Percentiles rank a stretch among this genome's conserved stretches.
phyloP scores from a whole-genome alignment of 1,140 invertebrate genomes.

The Cyclina sinensis region DNA sequence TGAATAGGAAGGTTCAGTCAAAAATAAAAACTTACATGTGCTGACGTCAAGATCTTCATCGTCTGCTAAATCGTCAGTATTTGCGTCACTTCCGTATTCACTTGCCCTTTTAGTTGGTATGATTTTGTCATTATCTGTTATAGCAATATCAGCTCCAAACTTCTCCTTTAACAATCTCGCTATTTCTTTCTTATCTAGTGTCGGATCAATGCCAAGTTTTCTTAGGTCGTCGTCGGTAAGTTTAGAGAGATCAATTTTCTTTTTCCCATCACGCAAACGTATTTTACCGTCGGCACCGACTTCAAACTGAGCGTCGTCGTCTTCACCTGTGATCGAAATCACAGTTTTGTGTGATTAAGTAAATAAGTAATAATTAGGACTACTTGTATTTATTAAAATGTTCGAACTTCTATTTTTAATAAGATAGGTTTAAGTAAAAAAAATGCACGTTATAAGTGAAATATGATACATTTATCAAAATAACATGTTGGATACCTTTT shows the following conservation, averaged over 20 bases:
- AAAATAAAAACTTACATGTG: slow-evolving; percentile 80
- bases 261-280: slow-evolving; percentile 83
- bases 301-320: slow-evolving; percentile 85
- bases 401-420: too few relatives aligned
- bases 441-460: too few relatives aligned
- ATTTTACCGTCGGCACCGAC: slow-evolving; percentile 82
- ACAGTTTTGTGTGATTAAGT: too few relatives aligned
- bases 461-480: too few relatives aligned
- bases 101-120: slow-evolving; percentile 81
- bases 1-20: too few relatives aligned
- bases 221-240: slow-evolving; percentile 83
- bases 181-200: slow-evolving; percentile 84
- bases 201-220: slow-evolving; percentile 84
- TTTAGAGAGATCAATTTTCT: slow-evolving; percentile 85
- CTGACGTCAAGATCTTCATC: slow-evolving; percentile 85
- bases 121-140: slow-evolving; percentile 78
- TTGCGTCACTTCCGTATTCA: slow-evolving; percentile 83
- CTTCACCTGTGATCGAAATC: slow-evolving; percentile 62
- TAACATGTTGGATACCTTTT: too few relatives aligned
- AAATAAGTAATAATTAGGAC: too few relatives aligned
- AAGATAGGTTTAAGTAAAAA: too few relatives aligned
- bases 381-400: too few relatives aligned
- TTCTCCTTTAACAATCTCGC: slow-evolving; percentile 84
- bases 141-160: slow-evolving; percentile 83
- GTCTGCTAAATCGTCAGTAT: slow-evolving; percentile 84